These are phyloP conservation scores for Agrochola lychnidis DNA, from an alignment of 2,888 invertebrate species.

Conservation along the genomic window DNA sequence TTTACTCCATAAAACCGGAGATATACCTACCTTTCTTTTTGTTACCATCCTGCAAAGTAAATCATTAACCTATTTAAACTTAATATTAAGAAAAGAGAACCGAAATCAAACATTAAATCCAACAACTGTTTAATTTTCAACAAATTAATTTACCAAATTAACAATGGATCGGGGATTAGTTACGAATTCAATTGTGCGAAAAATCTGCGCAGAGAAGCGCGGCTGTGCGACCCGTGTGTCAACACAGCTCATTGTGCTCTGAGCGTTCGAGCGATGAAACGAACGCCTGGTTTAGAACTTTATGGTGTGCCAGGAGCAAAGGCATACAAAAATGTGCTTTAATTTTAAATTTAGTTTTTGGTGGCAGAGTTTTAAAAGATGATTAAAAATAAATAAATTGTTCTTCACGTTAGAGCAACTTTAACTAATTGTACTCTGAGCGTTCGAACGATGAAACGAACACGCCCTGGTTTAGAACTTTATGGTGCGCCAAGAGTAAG, in stretches of 20 bases:
- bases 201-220: constrained; percentile 74
- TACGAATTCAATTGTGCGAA: constrained; percentile 88
- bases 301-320: constrained; percentile 42
- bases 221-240: constrained; percentile 64
- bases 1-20: not conserved
- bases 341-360: constrained; percentile 11
- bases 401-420: too few species aligned
- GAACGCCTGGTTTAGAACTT: constrained; percentile 49
- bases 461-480: constrained; percentile 47
- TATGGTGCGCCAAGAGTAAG: constrained; percentile 41
- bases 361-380: not conserved
- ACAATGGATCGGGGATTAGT: constrained; percentile 81
- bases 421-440: constrained; percentile 57
- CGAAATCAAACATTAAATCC: constrained; percentile 40
- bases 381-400: too few species aligned
- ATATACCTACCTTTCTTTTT: not conserved
- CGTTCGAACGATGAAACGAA: constrained; percentile 43
- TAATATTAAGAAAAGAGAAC: constrained; percentile 11
- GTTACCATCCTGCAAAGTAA: not conserved
- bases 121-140: constrained; percentile 66
- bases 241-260: constrained; percentile 68
- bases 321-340: not conserved
- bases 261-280: constrained; percentile 41
- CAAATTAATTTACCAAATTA: constrained; percentile 78
- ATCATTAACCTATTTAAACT: constrained; percentile 12